Conservation (phyloP, 2,797 vertebrate genomes). For the Carduelis carduelis region DNA sequence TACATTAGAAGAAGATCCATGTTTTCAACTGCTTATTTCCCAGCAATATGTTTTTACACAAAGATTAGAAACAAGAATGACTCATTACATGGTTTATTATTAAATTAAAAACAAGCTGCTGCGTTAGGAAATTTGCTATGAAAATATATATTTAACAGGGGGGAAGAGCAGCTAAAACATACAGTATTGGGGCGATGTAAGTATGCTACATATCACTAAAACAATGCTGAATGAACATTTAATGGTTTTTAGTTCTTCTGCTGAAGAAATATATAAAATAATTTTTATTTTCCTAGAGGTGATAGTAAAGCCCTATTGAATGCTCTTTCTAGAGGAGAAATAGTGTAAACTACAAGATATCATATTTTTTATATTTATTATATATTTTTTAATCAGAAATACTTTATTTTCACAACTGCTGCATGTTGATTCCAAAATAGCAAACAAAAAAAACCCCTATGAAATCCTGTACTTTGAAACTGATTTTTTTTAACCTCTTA, state of each 20-base stretch:
- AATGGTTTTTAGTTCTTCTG: not conserved
- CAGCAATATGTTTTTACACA: not conserved
- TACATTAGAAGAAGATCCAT: not conserved
- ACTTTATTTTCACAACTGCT: not conserved
- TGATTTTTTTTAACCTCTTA: not conserved
- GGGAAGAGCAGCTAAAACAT: not conserved
- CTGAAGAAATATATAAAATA: not conserved
- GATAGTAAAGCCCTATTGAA: not conserved
- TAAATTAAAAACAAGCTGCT: not conserved
- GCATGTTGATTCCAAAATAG: not conserved
- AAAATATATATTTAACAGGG: not conserved
- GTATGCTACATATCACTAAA: not conserved
- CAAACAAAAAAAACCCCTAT: not conserved
- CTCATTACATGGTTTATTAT: not conserved
- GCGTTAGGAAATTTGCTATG: not conserved
- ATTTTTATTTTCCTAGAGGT: not conserved
- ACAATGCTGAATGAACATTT: not conserved
- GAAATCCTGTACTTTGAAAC: not conserved
- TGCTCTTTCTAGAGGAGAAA: not conserved
- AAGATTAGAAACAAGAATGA: not conserved
- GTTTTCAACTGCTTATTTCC: not conserved
- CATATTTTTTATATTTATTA: not conserved
- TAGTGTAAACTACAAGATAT: not conserved
- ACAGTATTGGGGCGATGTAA: accelerated
- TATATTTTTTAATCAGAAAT: not conserved